Evolutionary conservation across 2,113 vertebrate genomes (phyloP).

Genomic region (Thunnus thynnus): DNA sequence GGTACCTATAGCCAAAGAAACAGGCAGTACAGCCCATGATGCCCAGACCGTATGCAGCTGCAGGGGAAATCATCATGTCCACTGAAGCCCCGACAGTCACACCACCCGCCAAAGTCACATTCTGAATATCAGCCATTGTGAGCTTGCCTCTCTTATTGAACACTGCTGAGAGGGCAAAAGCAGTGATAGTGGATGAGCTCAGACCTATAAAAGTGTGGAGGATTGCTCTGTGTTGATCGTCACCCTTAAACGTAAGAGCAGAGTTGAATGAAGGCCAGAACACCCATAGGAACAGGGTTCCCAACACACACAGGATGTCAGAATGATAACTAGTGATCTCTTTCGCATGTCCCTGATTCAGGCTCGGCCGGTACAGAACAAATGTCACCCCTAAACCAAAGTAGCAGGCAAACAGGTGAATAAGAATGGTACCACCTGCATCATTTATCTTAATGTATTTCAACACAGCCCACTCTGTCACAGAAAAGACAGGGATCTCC

Average conservation of each 20-base stretch:
- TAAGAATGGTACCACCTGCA: slow-evolving; percentile 86
- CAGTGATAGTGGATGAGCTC: slow-evolving; percentile 81
- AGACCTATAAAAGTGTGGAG: slow-evolving; percentile 87
- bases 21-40: slow-evolving; percentile 83
- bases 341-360: slow-evolving; percentile 72
- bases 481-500: slow-evolving; percentile 83
- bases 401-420: slow-evolving; percentile 90
- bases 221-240: slow-evolving; percentile 85
- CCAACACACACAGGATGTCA: slow-evolving; percentile 84
- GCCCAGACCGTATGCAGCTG: slow-evolving; percentile 81
- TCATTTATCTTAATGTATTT: slow-evolving; percentile 84
- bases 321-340: slow-evolving; percentile 82
- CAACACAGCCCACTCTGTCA: slow-evolving; percentile 85
- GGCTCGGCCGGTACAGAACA: slow-evolving; percentile 77
- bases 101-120: slow-evolving; percentile 87
- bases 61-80: slow-evolving; percentile 84
- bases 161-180: slow-evolving; percentile 82
- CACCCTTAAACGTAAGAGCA: slow-evolving; percentile 76
- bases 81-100: slow-evolving; percentile 87
- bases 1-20: slow-evolving; percentile 86
- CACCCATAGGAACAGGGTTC: slow-evolving; percentile 88
- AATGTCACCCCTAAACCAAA: slow-evolving; percentile 88
- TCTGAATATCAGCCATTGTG: slow-evolving; percentile 87
- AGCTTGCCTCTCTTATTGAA: slow-evolving; percentile 85
- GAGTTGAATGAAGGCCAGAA: slow-evolving; percentile 91